Evolutionary conservation across 2,113 vertebrate species (phyloP), one percentile per base, ranked within the genome.

Genomic region (Chinchilla lanigera): DNA sequence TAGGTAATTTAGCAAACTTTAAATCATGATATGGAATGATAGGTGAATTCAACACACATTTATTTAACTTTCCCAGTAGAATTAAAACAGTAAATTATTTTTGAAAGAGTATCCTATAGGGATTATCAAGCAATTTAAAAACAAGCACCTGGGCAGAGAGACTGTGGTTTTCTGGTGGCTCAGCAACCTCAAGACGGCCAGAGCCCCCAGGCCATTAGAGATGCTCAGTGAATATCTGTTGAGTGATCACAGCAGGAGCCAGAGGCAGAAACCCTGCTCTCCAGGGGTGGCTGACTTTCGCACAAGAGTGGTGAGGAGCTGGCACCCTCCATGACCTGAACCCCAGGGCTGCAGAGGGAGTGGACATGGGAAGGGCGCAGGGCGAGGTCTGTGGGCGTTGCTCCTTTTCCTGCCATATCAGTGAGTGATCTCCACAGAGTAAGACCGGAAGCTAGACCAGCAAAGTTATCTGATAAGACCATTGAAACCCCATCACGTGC

Each of bases 51-150:
- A 89, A 56, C 10, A 88, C 44, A 82, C 44, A 52, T 52, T 52
- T 83, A 60, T 83, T 80, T 35, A 7, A 85, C 75, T 96, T 44
- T 94, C 56, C 33, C 3, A n/a, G 44, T 20, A 91, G n/a, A 83
- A 13, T 77, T 90, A 61, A 93, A 87, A 81, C 44, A 44, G 65
- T 84, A 52, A 75, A 52, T 52, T 44, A 24, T 24, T 94, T 73
- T 90, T 85, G 26, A 67, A 90, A 96, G 61, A 41, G 4, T 61
- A 28, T 35, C 47, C 65, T 50, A 11, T 60, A 81, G 73, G 91
- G 77, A 91, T 90, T 61, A 91, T 52, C 71, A 44, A 71, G 24
- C 77, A 20, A 22, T 77, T 83, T 84, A 41, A 78, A 93, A 94
- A 61, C 56, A 50, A 85, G 44, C 13, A 44, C 22, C 5, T 7